Evolutionary conservation across 1,140 invertebrate genomes (phyloP), one percentile per base, ranked within the genome.

Genomic region (Diachasmimorpha longicaudata): DNA sequence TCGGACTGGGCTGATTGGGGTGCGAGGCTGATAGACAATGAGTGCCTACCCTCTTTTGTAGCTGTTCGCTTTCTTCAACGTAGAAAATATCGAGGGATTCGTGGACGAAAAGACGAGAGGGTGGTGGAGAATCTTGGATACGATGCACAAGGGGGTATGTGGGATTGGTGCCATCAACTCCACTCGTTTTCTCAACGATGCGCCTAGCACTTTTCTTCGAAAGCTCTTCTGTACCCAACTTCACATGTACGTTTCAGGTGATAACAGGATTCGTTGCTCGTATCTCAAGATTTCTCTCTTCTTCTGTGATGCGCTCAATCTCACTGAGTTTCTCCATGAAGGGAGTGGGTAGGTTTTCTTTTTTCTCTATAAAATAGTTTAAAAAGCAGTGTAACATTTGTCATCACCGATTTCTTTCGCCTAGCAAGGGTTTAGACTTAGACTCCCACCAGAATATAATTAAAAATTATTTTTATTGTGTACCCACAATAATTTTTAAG

Each of bases 21-120:
- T 31, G 31, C 31, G 31, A 31, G 31, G 2, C 6, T 31, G 2
- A 31, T 31, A 31, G 55, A 75, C 68, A 23, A 77, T 44, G 14
- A 76, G 31, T 31, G 31, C 31, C 31, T 31, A 31, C 31, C 31
- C 48, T 63, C 58, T 68, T 76, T 77, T 79, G 70, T 79, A 76
- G 75, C 69, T 6, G 21, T 46, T 21, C 25, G 55, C n/a, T 70
- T 58, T 67, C 31, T 71, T 72, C 70, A 75, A 37, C 73, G 9
- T 46, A 14, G 44, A 16, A 42, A 25, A 63, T 48, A 68, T 14
- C 19, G 66, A 19, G n/a, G 31, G n/a, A 48, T 74, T 66, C 19
- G 16, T 9, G 42, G 23, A 63, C 44, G 13, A 42, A 72, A 14
- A 25, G 31, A 71, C 6, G 21, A 52, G 66, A 77, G 31, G 63